Evolutionary conservation across 2,797 vertebrate genomes (phyloP), one percentile per base, ranked within the genome.

Genomic region (Lerista edwardsae): DNA sequence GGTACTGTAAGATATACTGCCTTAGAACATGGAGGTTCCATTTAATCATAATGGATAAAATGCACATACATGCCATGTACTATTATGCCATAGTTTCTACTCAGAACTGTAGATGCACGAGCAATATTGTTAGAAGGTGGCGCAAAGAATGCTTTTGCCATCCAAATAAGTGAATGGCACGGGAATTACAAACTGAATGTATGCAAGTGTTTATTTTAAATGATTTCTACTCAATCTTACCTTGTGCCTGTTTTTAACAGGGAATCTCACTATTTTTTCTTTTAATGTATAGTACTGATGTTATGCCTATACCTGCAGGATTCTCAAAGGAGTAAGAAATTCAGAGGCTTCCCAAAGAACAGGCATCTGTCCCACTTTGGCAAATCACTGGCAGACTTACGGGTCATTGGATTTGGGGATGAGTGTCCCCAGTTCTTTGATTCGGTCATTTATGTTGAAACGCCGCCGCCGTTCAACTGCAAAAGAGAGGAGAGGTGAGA

Each of bases 371-470:
- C 27, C 31, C 73, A 73, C n/a, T 19, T 31, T 36, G 65, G 44
- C 2, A 34, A 75, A 1, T 14, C 78, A 41, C 3, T 68, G 75
- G 83, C 74, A 85, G 44, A 97, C 97, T 97, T 95, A 98, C 98
- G 97, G 97, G 90, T 98, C 98, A 93, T 81, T 97, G 36, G 98
- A 97, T 93, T 98, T 98, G 51, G 98, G 98, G 91, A 98, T 97
- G 72, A 98, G 95, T 44, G 95, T 96, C 14, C 98, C 98, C 84
- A 98, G 95, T 91, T 98, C 98, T 91, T 98, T 98, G 93, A 98
- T 98, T 75, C 98, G 95, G 92, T 98, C 98, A 47, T 98, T 98
- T 87, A 98, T 98, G 95, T 98, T 98, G 94, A 98, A 98, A 92
- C 98, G 96, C 83, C 98, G 95, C 92, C 97, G 97, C 87, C 98